These are phyloP conservation scores for Drosophila melanogaster DNA, from an alignment of 1,140 invertebrate genomes.

Conservation along the genomic window Release_6_plus_ISO1_MT NT_037436.4:15863501-15864000, in stretches of 20 bases:
- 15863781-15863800: slow-evolving; percentile 62
- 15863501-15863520: slow-evolving; percentile 16
- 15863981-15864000: slow-evolving; percentile 96
- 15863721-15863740: slow-evolving; percentile 55
- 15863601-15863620: slow-evolving; percentile 49
- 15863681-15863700: slow-evolving; percentile 37
- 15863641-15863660: slow-evolving; percentile 22
- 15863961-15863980: slow-evolving; percentile 93
- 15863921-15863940: slow-evolving; percentile 18
- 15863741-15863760: slow-evolving; percentile 59
- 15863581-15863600: slow-evolving; percentile 33
- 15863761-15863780: slow-evolving; percentile 63
- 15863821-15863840: slow-evolving; percentile 43
- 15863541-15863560: slow-evolving; percentile 30
- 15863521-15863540: slow-evolving; percentile 17
- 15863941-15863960: slow-evolving; percentile 28
- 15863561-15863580: slow-evolving; percentile 62
- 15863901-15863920: slow-evolving; percentile 15
- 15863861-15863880: slow-evolving; percentile 45
- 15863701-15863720: slow-evolving; percentile 51
- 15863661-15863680: slow-evolving; percentile 34
- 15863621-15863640: slow-evolving; percentile 13
- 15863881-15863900: slow-evolving; percentile 48
- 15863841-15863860: slow-evolving; percentile 39
- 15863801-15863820: slow-evolving; percentile 41